Base-by-base conservation (phyloP, 2,797 vertebrate genomes). In the Bucorvus abyssinicus region DNA sequence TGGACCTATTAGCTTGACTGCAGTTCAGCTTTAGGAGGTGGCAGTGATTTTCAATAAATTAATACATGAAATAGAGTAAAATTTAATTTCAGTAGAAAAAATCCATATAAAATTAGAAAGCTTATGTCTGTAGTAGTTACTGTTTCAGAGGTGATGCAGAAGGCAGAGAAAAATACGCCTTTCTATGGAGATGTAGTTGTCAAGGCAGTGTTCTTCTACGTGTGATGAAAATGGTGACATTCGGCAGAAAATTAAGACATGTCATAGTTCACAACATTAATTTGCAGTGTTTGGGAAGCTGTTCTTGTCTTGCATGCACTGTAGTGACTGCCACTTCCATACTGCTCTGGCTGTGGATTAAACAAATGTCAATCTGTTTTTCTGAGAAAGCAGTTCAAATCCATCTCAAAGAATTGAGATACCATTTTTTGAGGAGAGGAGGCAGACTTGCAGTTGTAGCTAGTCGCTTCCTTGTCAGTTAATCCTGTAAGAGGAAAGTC, bases 231-330 rank as follows among this genome's bases (percentile, higher is more conserved):
- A 65, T 18, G 17, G 23, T 40, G 30, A 42, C 2, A 11, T 75
- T 71, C 73, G 64, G 36, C 47, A 80, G 70, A 80, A 81, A 77
- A 59, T 56, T 44, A 49, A 91, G 74, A 44, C 0, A 1, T 14
- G 15, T 29, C 24, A 9, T 56, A 56, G 29, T 85, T 87, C 32
- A 50, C 29, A 89, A 52, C 9, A 27, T 67, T 30, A 50, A 56
- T 75, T 44, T 49, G 34, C 24, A 24, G 40, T 5, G 17, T 38
- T 84, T 70, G 64, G 77, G 53, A 40, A 80, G 53, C 32, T 59
- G 0, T 27, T 71, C 22, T 53, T 47, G 0, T 65, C 65, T 73
- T 71, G 19, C 36, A 29, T 73, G 38, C 6, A 3, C 22, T 59
- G 0, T 29, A 52, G 50, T 10, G 57, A 32, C 49, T 92, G 30